Percentiles rank a stretch among this genome's conserved stretches.
Conservation (phyloP, 1,140 invertebrate genomes). For the Drosophila novamexicana region DNA sequence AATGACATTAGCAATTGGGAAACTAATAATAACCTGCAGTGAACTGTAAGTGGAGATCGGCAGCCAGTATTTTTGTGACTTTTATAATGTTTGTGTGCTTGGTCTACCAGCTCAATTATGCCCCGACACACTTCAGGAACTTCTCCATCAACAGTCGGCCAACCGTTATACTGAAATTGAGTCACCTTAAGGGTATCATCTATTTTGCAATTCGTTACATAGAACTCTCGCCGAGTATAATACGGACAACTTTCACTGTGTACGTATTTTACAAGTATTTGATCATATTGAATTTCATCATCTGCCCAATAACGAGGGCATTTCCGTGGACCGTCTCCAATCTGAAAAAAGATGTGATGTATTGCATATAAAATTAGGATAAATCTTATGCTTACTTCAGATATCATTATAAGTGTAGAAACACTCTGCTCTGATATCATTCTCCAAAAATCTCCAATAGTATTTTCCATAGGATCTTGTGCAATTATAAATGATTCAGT, state of each 20-base stretch:
- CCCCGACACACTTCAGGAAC: slow-evolving; percentile 94
- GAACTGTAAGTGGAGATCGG: slow-evolving; percentile 89
- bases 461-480: slow-evolving; percentile 96
- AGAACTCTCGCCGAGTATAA: slow-evolving; percentile 93
- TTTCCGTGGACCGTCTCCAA: slow-evolving; percentile 90
- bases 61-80: slow-evolving; percentile 85
- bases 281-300: slow-evolving; percentile 92
- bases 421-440: slow-evolving; percentile 98
- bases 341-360: slow-evolving; percentile 71
- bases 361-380: not conserved
- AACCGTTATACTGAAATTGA: slow-evolving; percentile 95
- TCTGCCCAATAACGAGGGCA: slow-evolving; percentile 97
- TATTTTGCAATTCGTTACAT: slow-evolving; percentile 92
- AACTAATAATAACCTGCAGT: slow-evolving; percentile 88
- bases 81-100: slow-evolving; percentile 86
- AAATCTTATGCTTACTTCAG: slow-evolving; percentile 89
- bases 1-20: not conserved
- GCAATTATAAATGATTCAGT: slow-evolving; percentile 97
- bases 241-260: slow-evolving; percentile 94
- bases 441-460: slow-evolving; percentile 97
- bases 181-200: slow-evolving; percentile 89
- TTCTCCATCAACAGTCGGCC: slow-evolving; percentile 94
- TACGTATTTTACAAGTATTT: slow-evolving; percentile 93
- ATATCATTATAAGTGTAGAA: slow-evolving; percentile 96
- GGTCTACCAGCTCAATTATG: slow-evolving; percentile 91